Evolutionary conservation across 2,888 invertebrate genomes (phyloP).

Genomic region (Eupithecia inturbata): DNA sequence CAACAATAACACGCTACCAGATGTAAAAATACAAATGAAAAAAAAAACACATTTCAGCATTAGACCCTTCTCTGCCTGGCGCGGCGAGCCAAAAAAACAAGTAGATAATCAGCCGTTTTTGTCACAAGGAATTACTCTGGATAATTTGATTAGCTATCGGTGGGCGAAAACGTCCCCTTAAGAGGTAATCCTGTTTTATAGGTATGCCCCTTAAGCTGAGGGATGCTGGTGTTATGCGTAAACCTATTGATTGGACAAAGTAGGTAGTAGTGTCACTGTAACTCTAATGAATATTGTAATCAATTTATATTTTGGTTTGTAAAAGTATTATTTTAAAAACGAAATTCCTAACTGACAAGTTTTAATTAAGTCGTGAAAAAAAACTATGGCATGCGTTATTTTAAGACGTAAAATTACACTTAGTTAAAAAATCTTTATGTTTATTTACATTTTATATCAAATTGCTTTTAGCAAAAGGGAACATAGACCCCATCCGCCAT

Average conservation of each 20-base stretch:
- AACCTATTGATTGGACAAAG: constrained; percentile 59
- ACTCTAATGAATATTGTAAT: too few species aligned
- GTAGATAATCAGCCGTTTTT: constrained; percentile 78
- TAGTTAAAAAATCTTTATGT: too few species aligned
- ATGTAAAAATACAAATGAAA: background rate
- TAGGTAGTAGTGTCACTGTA: too few species aligned
- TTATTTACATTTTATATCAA: background rate
- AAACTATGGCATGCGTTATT: too few species aligned
- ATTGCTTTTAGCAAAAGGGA: background rate
- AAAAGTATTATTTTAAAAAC: too few species aligned
- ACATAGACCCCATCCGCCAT: background rate
- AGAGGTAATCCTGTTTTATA: constrained; percentile 76
- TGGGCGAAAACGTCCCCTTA: constrained; percentile 71
- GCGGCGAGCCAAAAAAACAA: constrained; percentile 61
- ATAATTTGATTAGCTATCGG: constrained; percentile 81
- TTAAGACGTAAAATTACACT: too few species aligned
- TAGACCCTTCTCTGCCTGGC: constrained; percentile 59
- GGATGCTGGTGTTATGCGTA: constrained; percentile 56
- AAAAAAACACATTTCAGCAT: constrained; percentile 10
- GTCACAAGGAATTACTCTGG: constrained; percentile 73
- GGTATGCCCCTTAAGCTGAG: constrained; percentile 66
- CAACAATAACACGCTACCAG: background rate
- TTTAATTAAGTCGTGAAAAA: too few species aligned
- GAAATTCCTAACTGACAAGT: too few species aligned
- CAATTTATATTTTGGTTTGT: too few species aligned